Conservation (phyloP, 2,888 invertebrate genomes). For the Acronicta alni region DNA sequence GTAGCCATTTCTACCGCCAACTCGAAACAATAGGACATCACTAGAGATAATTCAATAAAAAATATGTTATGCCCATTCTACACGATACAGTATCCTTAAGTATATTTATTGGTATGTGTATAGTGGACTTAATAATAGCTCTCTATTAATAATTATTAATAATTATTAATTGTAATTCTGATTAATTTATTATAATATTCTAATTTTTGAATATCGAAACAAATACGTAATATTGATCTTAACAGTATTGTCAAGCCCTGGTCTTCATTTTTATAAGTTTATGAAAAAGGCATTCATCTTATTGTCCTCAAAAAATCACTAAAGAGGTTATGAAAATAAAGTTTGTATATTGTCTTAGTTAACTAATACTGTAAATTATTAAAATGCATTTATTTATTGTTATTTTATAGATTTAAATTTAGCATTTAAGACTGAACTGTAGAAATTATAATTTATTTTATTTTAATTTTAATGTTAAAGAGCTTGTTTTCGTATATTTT, state of each 20-base stretch:
- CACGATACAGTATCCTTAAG: not conserved
- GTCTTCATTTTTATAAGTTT: no score
- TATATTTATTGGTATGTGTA: constrained; percentile 11
- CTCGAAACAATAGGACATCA: not conserved
- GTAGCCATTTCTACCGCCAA: not conserved
- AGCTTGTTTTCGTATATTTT: constrained; percentile 35
- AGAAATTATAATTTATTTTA: constrained; percentile 56
- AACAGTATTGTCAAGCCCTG: not conserved
- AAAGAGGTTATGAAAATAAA: constrained; percentile 11
- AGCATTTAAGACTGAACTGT: constrained; percentile 71
- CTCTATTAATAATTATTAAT: constrained; percentile 35
- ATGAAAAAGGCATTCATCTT: no score
- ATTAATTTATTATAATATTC: no score
- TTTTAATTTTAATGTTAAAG: constrained; percentile 40
- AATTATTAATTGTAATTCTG: constrained; percentile 28
- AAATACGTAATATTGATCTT: no score
- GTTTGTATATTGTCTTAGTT: constrained; percentile 62
- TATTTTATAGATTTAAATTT: constrained; percentile 63
- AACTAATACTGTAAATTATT: constrained; percentile 70
- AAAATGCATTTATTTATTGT: constrained; percentile 81
- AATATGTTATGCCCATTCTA: not conserved
- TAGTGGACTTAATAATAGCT: constrained; percentile 24
- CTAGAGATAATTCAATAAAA: not conserved
- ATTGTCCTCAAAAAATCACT: constrained; percentile 16
- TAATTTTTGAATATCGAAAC: no score